phyloP scores from a whole-genome alignment of 1,140 invertebrate genomes.

The Platorchestia sp. region DNA sequence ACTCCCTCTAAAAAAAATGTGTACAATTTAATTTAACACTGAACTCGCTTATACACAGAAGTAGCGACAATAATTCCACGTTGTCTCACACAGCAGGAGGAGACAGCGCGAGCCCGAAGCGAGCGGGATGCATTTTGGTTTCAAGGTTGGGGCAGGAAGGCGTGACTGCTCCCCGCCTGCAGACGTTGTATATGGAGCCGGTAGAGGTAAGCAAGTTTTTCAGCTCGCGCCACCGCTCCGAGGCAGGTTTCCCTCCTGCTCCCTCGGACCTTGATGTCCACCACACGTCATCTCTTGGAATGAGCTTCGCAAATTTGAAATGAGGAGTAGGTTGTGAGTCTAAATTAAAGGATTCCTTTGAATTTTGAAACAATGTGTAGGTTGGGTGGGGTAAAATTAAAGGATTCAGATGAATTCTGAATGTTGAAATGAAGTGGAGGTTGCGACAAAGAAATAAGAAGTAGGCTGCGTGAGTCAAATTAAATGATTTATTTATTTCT shows the following conservation, averaged over 20 bases:
- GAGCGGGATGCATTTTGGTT: not conserved
- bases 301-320: not conserved
- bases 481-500: too few species aligned
- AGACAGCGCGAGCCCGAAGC: not conserved
- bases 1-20: too few species aligned
- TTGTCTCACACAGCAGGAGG: not conserved
- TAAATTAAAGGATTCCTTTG: too few species aligned
- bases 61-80: not conserved
- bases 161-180: not conserved
- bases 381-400: too few species aligned
- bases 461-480: too few species aligned
- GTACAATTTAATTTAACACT: too few species aligned
- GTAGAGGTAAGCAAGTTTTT: constrained; percentile 23
- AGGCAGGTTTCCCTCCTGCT: not conserved
- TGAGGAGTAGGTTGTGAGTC: not conserved
- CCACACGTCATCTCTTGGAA: not conserved
- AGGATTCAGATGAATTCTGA: too few species aligned
- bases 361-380: too few species aligned
- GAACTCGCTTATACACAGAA: too few species aligned
- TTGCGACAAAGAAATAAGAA: too few species aligned
- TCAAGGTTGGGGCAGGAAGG: constrained; percentile 22
- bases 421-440: too few species aligned
- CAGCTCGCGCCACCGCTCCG: not conserved
- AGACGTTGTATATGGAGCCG: not conserved
- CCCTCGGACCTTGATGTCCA: not conserved